Evolutionary conservation across 2,797 vertebrate species (phyloP).

Genomic region (Tapera naevia): DNA sequence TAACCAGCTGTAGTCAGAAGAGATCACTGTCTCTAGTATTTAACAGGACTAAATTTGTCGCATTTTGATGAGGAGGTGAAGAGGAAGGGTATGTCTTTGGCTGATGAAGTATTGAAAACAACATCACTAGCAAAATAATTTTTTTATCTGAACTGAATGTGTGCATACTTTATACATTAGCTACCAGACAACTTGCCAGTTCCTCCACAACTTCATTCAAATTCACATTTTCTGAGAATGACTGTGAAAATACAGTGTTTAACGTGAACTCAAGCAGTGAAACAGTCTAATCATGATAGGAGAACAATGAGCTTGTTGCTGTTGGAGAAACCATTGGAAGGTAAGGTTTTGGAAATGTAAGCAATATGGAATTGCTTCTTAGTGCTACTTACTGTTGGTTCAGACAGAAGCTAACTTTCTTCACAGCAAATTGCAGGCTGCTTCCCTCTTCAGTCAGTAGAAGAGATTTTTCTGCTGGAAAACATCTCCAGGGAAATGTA

Average conservation of each 20-base stretch:
- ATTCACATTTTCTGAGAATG: neutral
- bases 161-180: slow-evolving; percentile 2
- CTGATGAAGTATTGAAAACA: slow-evolving; percentile 45
- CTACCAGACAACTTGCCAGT: slow-evolving; percentile 53
- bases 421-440: slow-evolving; percentile 20
- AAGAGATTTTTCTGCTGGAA: slow-evolving; percentile 64
- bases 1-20: slow-evolving; percentile 68
- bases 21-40: slow-evolving; percentile 53
- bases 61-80: slow-evolving; percentile 45
- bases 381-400: slow-evolving; percentile 39
- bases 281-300: neutral
- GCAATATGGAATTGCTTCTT: slow-evolving; percentile 44
- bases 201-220: slow-evolving; percentile 54
- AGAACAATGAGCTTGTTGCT: neutral
- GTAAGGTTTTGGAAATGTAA: neutral
- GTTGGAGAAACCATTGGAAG: neutral
- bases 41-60: slow-evolving; percentile 58
- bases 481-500: neutral
- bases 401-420: slow-evolving; percentile 69
- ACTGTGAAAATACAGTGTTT: neutral
- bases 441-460: slow-evolving; percentile 62
- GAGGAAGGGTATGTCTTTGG: slow-evolving; percentile 44
- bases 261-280: neutral
- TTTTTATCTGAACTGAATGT: slow-evolving; percentile 33
- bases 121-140: slow-evolving; percentile 4